Conservation (phyloP, 1,140 invertebrate species). For the Drosophila persimilis region DNA sequence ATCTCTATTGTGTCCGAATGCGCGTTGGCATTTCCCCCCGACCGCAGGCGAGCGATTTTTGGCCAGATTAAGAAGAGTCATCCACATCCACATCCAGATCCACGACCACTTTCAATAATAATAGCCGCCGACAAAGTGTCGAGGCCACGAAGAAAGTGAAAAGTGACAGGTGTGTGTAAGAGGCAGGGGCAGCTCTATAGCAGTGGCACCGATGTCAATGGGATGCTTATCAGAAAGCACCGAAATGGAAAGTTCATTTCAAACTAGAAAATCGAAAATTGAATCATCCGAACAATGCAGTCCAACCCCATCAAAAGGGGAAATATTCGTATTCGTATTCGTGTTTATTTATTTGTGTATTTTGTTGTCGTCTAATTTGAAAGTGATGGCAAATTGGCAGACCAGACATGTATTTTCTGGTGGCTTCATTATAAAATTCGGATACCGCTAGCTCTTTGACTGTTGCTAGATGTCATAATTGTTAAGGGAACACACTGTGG, state of each 20-base stretch:
- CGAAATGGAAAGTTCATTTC: conserved; percentile 70
- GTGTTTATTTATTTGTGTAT: conserved; percentile 29
- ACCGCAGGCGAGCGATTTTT: conserved; percentile 34
- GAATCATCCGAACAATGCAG: conserved; percentile 62
- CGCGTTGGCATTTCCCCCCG: conserved; percentile 17
- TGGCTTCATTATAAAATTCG: conserved; percentile 15
- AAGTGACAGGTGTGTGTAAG: conserved; percentile 43
- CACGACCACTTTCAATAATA: conserved; percentile 62
- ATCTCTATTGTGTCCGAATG: too few relatives aligned
- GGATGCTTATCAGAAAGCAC: conserved; percentile 54
- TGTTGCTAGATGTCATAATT: conserved; percentile 49
- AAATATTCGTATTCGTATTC: background rate
- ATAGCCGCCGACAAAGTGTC: conserved; percentile 39
- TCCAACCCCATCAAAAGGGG: conserved; percentile 15
- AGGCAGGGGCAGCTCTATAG: conserved; percentile 8
- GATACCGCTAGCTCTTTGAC: conserved; percentile 20
- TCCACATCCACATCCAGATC: conserved; percentile 33
- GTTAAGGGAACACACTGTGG: conserved; percentile 12
- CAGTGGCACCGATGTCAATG: conserved; percentile 51
- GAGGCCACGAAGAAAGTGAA: conserved; percentile 66
- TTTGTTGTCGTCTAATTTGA: conserved; percentile 33
- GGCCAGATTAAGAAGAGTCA: conserved; percentile 48
- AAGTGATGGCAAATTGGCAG: conserved; percentile 33
- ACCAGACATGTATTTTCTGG: conserved; percentile 4
- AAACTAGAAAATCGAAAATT: conserved; percentile 56